phyloP scores from a whole-genome alignment of 1,140 invertebrate genomes.

The Drosophila parabipectinata region DNA sequence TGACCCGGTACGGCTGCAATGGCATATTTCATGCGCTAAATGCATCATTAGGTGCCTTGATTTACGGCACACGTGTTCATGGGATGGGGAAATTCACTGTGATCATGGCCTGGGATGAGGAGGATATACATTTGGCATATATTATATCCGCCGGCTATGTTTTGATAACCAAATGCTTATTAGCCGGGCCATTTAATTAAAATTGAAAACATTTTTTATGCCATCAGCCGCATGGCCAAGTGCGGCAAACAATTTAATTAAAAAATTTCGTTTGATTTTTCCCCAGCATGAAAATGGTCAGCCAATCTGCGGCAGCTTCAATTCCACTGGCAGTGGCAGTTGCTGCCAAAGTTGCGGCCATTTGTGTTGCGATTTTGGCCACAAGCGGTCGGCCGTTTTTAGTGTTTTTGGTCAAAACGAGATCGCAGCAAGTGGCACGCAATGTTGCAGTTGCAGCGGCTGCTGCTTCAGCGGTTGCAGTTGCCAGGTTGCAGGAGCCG shows the following conservation, averaged over 20 bases:
- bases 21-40: conserved; percentile 81
- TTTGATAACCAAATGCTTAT: conserved; percentile 20
- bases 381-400: conserved; percentile 42
- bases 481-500: conserved; percentile 36
- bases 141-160: conserved; percentile 11
- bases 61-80: conserved; percentile 65
- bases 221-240: conserved; percentile 30
- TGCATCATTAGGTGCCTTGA: conserved; percentile 79
- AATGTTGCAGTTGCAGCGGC: conserved; percentile 39
- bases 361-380: conserved; percentile 65
- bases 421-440: conserved; percentile 80
- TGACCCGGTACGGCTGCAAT: conserved; percentile 75
- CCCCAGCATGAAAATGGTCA: conserved; percentile 63
- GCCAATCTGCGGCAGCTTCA: conserved; percentile 49
- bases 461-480: not conserved
- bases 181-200: conserved; percentile 47
- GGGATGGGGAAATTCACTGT: not conserved
- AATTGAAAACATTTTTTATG: conserved; percentile 48
- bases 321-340: conserved; percentile 22
- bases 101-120: conserved; percentile 12
- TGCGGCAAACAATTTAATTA: conserved; percentile 72
- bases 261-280: conserved; percentile 67
- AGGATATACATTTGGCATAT: conserved; percentile 1
- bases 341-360: conserved; percentile 46
- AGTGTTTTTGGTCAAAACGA: conserved; percentile 71